These are phyloP conservation scores for Tychaedon coryphoeus DNA, from an alignment of 2,113 vertebrate species.

Conservation along the genomic window DNA sequence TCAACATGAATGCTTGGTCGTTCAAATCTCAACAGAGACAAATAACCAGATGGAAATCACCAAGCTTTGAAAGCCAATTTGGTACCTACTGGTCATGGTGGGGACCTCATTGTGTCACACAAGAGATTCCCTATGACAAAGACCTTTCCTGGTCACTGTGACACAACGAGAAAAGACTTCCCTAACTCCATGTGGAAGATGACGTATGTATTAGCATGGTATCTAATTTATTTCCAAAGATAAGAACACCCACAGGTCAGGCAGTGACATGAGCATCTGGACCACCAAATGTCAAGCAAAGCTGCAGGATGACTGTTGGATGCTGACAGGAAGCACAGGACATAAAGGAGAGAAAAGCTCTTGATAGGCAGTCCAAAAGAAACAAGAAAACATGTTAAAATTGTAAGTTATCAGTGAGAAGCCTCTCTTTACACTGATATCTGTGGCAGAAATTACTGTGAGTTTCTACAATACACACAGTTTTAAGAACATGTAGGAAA, in stretches of 20 bases:
- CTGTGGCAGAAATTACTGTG: background rate
- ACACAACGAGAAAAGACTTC: background rate
- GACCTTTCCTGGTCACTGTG: background rate
- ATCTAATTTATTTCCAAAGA: slow-evolving; percentile 3
- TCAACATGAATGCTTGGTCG: background rate
- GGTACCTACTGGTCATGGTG: background rate
- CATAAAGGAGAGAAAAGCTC: background rate
- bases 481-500: background rate
- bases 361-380: rapidly evolving
- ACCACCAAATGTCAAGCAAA: slow-evolving; percentile 15
- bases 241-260: background rate
- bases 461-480: background rate
- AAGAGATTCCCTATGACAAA: background rate
- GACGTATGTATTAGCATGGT: background rate
- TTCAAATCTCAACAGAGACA: background rate
- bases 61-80: background rate
- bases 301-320: background rate
- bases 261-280: background rate
- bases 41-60: background rate
- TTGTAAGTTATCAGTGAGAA: background rate
- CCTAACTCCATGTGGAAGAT: background rate
- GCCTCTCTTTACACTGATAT: background rate
- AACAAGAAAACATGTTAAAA: background rate
- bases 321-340: background rate
- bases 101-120: background rate